Percentiles rank a stretch among this genome's conserved stretches.
Evolutionary conservation across 2,797 vertebrate species (phyloP).

Genomic region (Megalops cyprinoides): DNA sequence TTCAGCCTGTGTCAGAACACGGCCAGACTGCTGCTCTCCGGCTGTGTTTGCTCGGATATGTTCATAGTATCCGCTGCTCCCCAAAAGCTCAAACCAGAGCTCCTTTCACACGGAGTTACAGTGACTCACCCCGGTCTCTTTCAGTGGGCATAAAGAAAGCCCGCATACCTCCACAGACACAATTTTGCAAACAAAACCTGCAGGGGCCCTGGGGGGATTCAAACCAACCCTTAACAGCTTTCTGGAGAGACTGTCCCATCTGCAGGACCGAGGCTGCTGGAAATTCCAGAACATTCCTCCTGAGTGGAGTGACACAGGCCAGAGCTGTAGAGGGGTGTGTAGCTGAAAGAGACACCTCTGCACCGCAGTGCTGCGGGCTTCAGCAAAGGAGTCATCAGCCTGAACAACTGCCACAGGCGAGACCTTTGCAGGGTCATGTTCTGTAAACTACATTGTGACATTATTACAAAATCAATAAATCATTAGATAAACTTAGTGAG

Average conservation of each 20-base stretch:
- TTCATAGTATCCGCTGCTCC: neutral
- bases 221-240: neutral
- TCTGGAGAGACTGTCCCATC: neutral
- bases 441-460: neutral
- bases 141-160: conserved; percentile 11
- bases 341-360: neutral
- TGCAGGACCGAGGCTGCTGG: neutral
- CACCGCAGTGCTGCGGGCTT: neutral
- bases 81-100: neutral
- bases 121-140: neutral
- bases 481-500: neutral
- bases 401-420: neutral
- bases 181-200: conserved; percentile 10
- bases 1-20: too few species aligned
- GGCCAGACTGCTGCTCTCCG: too few species aligned
- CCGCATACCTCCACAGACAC: neutral
- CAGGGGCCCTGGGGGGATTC: neutral
- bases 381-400: neutral
- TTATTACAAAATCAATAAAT: neutral
- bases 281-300: neutral
- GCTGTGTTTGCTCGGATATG: neutral
- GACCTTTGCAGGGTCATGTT: neutral
- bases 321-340: neutral
- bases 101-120: neutral
- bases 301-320: neutral